phyloP scores from a whole-genome alignment of 2,113 vertebrate species.

The Cyphomyrus plagiostoma region DNA sequence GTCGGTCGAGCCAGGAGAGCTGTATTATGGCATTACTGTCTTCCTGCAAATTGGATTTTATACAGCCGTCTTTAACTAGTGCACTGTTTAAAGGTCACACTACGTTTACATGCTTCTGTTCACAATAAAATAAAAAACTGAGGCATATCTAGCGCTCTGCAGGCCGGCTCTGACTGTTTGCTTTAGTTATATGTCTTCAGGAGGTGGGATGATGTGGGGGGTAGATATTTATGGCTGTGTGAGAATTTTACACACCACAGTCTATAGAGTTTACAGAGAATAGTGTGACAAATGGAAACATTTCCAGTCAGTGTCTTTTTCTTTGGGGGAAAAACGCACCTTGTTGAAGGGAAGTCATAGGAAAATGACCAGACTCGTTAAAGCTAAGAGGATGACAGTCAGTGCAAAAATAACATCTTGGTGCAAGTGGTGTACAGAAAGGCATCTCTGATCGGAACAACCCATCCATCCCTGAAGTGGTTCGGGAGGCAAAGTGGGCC shows the following conservation, averaged over 20 bases:
- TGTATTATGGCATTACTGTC: not conserved
- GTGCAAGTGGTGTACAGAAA: not conserved
- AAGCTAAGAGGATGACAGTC: not conserved
- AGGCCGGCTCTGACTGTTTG: not conserved
- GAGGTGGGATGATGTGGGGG: not conserved
- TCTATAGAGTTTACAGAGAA: not conserved
- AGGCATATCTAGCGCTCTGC: not conserved
- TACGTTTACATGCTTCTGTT: not conserved
- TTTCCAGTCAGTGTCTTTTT: not conserved
- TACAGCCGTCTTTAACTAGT: not conserved
- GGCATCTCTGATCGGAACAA: not conserved
- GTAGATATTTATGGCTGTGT: slow-evolving; percentile 61
- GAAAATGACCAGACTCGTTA: not conserved
- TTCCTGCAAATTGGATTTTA: slow-evolving; percentile 16
- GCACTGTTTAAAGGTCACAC: not conserved
- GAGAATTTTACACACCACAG: not conserved
- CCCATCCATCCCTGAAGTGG: not conserved
- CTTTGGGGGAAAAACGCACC: not conserved
- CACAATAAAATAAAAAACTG: not conserved
- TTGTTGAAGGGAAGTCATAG: not conserved
- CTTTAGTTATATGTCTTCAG: not conserved
- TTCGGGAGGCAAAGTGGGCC: not conserved
- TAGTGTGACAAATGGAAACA: not conserved
- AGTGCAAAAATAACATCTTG: not conserved
- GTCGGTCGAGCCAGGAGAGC: not conserved